Evolutionary conservation across 2,113 vertebrate genomes (phyloP).

Genomic region (Rhadina sibilatrix): DNA sequence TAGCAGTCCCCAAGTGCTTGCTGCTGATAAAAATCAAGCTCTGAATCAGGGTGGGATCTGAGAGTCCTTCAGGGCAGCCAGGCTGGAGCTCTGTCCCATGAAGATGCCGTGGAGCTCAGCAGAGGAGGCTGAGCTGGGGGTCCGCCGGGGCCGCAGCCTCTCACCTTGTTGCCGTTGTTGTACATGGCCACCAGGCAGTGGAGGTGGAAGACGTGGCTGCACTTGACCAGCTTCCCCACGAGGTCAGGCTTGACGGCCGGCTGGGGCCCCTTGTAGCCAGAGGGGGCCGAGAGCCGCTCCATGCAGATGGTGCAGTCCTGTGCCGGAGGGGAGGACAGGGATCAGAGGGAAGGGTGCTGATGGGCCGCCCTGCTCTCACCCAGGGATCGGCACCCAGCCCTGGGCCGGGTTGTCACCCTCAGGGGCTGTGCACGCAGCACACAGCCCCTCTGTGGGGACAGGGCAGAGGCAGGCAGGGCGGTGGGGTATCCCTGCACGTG

Average conservation of each 20-base stretch:
- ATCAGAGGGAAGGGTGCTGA: not conserved
- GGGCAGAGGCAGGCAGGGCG: accelerated
- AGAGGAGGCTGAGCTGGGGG: accelerated
- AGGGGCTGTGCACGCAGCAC: accelerated
- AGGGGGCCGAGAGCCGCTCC: constrained; percentile 86
- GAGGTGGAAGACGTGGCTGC: constrained; percentile 89
- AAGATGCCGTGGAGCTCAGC: not conserved
- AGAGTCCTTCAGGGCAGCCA: not conserved
- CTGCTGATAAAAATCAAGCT: not conserved
- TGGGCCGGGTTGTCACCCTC: accelerated
- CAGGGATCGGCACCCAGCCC: not conserved
- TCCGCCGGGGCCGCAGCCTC: not conserved
- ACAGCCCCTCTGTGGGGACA: not conserved
- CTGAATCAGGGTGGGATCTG: not conserved
- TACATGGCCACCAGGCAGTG: constrained; percentile 97
- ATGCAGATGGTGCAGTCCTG: constrained; percentile 97
- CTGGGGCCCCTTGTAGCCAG: constrained; percentile 89
- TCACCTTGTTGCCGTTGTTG: constrained; percentile 91
- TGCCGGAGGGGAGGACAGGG: not conserved
- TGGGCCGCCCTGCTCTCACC: not conserved
- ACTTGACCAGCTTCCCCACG: constrained; percentile 86
- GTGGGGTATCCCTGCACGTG: accelerated
- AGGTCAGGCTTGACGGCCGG: constrained; percentile 79
- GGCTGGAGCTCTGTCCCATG: accelerated
- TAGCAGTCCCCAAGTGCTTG: not conserved